A percentile compares a stretch with the other conserved stretches of the same genome.
Evolutionary conservation across 2,797 vertebrate species (phyloP).

Genomic region (Notolabrus celidotus): DNA sequence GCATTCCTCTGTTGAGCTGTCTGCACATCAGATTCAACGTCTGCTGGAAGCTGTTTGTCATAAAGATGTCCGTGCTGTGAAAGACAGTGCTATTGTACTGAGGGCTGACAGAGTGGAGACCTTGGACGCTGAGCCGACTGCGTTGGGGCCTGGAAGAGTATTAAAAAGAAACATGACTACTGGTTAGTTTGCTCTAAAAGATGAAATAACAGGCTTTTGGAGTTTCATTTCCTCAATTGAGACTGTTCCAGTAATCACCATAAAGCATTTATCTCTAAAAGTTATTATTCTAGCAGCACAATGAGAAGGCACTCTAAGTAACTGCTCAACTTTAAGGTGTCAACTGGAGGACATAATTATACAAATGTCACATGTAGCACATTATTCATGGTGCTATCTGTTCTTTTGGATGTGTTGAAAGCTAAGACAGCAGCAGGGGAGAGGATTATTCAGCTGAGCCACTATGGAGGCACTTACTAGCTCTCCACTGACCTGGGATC

Average conservation of each 20-base stretch:
- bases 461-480: slow-evolving; percentile 47
- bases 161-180: slow-evolving; percentile 48
- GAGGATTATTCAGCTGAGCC: slow-evolving; percentile 28
- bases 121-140: slow-evolving; percentile 92
- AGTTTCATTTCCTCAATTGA: slow-evolving; percentile 10
- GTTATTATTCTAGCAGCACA: slow-evolving; percentile 2
- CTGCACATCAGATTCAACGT: slow-evolving; percentile 82
- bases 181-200: slow-evolving; percentile 13
- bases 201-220: slow-evolving; percentile 1
- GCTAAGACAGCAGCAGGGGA: slow-evolving; percentile 28
- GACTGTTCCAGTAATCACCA: slow-evolving; percentile 20
- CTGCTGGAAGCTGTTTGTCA: slow-evolving; percentile 89
- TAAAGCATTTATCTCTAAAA: slow-evolving; percentile 25
- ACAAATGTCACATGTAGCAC: slow-evolving; percentile 37
- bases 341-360: slow-evolving; percentile 34
- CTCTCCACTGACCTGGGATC: slow-evolving; percentile 83
- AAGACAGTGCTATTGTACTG: slow-evolving; percentile 97
- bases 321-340: slow-evolving; percentile 19
- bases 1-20: slow-evolving; percentile 59
- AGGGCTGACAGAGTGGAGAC: slow-evolving; percentile 96
- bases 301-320: slow-evolving; percentile 31
- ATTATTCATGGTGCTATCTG: slow-evolving; percentile 27
- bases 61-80: slow-evolving; percentile 99
- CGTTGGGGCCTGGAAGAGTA: slow-evolving; percentile 89
- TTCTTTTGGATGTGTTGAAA: slow-evolving; percentile 38